Conservation (phyloP, 2,797 vertebrate species). For the Bovichtus variegatus region DNA sequence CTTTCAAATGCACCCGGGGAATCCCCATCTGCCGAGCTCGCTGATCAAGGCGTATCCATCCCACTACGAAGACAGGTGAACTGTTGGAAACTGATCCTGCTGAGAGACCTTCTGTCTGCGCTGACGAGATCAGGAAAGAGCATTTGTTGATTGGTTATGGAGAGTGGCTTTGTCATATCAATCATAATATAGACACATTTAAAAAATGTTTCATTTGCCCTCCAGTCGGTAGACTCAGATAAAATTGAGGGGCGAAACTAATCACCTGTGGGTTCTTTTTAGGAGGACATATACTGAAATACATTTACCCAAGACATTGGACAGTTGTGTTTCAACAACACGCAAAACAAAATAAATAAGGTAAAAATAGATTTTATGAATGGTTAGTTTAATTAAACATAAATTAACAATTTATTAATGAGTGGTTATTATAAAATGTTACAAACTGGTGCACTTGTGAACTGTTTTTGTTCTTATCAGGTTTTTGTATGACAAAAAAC, state of each 20-base stretch:
- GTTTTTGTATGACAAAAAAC: no score
- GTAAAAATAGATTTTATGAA: no score
- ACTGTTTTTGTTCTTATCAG: not conserved
- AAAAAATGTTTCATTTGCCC: not conserved
- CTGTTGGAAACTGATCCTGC: slow-evolving; percentile 42
- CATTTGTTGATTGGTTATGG: slow-evolving; percentile 44
- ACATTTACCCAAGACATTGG: not conserved
- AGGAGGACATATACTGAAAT: not conserved
- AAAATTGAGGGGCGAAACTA: not conserved
- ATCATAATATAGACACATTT: not conserved
- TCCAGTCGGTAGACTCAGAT: not conserved
- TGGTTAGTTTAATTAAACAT: no score
- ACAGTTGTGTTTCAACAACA: not conserved
- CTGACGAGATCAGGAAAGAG: slow-evolving; percentile 40
- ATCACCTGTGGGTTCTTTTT: not conserved
- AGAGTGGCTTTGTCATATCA: slow-evolving; percentile 34
- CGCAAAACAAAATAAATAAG: no score
- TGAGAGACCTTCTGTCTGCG: slow-evolving; percentile 62
- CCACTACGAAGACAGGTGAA: slow-evolving; percentile 55
- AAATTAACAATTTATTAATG: no score
- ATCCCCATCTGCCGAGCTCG: slow-evolving; percentile 66
- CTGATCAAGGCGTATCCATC: slow-evolving; percentile 60
- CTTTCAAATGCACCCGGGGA: slow-evolving; percentile 56
- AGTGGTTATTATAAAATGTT: no score
- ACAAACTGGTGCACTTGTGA: no score